A percentile compares a stretch with the other conserved stretches of the same genome.
phyloP scores from a whole-genome alignment of 2,888 invertebrate genomes.

The Merodon equestris region DNA sequence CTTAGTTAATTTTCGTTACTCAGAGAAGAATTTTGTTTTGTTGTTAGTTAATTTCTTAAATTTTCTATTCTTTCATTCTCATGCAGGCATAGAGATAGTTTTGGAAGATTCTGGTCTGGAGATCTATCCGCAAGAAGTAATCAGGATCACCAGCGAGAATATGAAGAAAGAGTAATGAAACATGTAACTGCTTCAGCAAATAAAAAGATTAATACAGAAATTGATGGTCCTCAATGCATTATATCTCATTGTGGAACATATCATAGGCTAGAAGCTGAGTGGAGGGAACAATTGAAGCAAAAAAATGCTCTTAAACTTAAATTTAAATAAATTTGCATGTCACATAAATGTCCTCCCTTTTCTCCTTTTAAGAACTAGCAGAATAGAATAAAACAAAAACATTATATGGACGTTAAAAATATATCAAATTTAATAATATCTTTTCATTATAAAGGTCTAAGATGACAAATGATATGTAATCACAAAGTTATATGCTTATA shows the following conservation, averaged over 20 bases:
- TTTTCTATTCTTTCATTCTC: no score
- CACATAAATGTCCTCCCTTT: no score
- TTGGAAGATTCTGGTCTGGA: slow-evolving; percentile 86
- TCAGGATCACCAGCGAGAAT: slow-evolving; percentile 92
- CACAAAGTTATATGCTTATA: no score
- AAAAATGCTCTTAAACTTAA: slow-evolving; percentile 69
- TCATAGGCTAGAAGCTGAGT: slow-evolving; percentile 87
- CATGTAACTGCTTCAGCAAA: slow-evolving; percentile 76
- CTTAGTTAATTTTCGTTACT: no score
- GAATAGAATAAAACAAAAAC: no score
- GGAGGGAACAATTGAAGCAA: slow-evolving; percentile 82
- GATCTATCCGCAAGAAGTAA: slow-evolving; percentile 90
- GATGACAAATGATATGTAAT: no score
- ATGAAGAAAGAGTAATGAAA: slow-evolving; percentile 87
- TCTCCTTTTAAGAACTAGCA: no score
- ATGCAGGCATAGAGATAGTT: slow-evolving; percentile 73
- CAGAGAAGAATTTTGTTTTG: no score
- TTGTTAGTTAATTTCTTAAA: neutral
- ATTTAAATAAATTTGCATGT: slow-evolving; percentile 74
- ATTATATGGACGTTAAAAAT: no score
- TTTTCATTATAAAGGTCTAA: no score
- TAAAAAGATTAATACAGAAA: slow-evolving; percentile 76
- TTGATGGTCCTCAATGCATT: slow-evolving; percentile 70
- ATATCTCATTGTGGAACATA: slow-evolving; percentile 84
- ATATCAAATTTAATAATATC: no score